Base-by-base conservation (phyloP, 2,113 vertebrate genomes). In the Suncus etruscus region DNA sequence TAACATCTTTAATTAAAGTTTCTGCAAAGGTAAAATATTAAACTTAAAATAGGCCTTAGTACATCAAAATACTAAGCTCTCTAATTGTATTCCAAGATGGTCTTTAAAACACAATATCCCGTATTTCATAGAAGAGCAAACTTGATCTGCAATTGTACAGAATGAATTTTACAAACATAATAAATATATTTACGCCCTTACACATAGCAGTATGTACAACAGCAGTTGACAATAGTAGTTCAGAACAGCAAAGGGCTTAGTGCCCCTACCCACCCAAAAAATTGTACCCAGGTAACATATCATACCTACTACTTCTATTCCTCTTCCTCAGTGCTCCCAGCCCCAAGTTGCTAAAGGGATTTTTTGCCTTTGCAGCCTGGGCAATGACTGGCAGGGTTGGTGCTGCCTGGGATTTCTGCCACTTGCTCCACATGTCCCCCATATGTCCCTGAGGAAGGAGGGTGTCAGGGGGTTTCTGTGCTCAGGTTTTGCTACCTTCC, bases 21-120 rank as follows among this genome's bases (percentile, higher is more conserved):
- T 98, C 98, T 98, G 98, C 98, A 98, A 98, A 98, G 98, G 98
- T 98, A 98, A 98, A 98, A 98, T 98, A 98, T 98, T 98, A 98
- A 98, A 98, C 97, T 98, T 98, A 98, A 98, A 98, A 98, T 97
- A 98, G 97, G 97, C 98, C 98, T 98, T 98, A 98, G 98, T 98
- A 98, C 98, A 98, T 97, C 97, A 98, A 98, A 98, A 98, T 98
- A 98, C 98, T 98, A 98, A 98, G 97, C 97, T 98, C 96, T 98
- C 98, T 98, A 98, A 98, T 97, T 25, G 97, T 98, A 98, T 98
- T 98, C 98, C 98, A 98, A 98, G 98, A 98, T 97, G 98, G 97
- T 97, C 97, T 97, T 98, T 97, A 97, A 97, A 97, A 98, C 98
- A 98, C 98, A 97, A 98, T 97, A 98, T 98, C 97, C 97, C 97